Evolutionary conservation across 1,140 invertebrate genomes (phyloP).

Genomic region (Formica exsecta): DNA sequence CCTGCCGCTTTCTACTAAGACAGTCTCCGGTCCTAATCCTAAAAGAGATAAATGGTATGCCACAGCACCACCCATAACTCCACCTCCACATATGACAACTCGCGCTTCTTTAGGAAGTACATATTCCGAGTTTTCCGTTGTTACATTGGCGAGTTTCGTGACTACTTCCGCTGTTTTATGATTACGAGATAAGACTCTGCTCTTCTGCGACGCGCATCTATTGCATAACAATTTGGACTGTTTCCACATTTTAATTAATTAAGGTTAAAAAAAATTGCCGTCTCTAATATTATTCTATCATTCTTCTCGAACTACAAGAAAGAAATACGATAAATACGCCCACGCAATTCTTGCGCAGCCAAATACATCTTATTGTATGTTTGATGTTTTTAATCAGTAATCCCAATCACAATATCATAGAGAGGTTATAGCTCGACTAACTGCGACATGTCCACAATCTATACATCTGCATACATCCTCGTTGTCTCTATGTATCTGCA

Average conservation of each 20-base stretch:
- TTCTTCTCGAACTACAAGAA: neutral
- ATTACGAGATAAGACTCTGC: constrained; percentile 22
- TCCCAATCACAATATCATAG: neutral
- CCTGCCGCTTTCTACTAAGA: constrained; percentile 94
- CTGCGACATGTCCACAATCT: too few relatives aligned
- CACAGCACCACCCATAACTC: constrained; percentile 96
- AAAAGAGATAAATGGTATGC: constrained; percentile 96
- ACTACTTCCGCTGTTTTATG: constrained; percentile 38
- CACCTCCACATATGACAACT: constrained; percentile 97
- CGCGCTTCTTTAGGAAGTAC: constrained; percentile 86
- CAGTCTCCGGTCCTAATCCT: constrained; percentile 94
- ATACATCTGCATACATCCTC: too few relatives aligned
- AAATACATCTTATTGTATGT: neutral
- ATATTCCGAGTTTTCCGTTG: constrained; percentile 56
- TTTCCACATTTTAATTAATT: constrained; percentile 69
- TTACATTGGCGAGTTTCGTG: constrained; percentile 39
- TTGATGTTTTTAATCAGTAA: too few relatives aligned
- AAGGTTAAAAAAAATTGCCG: constrained; percentile 32
- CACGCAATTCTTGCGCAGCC: neutral
- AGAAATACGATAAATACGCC: neutral
- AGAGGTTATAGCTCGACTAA: too few relatives aligned
- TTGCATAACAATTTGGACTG: constrained; percentile 65
- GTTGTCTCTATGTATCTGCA: too few relatives aligned
- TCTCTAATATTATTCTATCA: neutral
- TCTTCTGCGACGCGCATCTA: constrained; percentile 39